These are phyloP conservation scores for Danio jaintianensis DNA, from an alignment of 2,797 vertebrate genomes.

Conservation along the genomic window DNA sequence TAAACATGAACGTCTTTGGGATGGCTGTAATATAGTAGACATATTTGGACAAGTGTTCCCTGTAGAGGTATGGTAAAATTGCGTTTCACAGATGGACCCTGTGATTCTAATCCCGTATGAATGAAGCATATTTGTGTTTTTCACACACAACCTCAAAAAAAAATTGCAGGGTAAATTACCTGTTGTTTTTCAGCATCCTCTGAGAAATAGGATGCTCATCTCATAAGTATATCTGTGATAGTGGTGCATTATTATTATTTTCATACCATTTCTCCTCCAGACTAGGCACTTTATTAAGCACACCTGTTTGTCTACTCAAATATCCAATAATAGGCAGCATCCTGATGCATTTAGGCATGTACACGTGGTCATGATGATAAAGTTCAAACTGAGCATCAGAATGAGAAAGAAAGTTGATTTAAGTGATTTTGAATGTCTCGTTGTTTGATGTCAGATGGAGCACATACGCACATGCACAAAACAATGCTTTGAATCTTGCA, in stretches of 20 bases:
- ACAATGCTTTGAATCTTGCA: too few relatives aligned
- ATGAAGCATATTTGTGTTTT: background rate
- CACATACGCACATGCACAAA: too few relatives aligned
- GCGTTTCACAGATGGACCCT: background rate
- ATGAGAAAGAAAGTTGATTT: too few relatives aligned
- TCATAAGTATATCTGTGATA: background rate
- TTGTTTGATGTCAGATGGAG: too few relatives aligned
- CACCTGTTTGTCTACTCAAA: too few relatives aligned
- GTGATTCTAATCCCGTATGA: background rate
- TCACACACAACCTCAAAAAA: background rate
- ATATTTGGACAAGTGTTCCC: background rate
- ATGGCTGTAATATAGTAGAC: background rate
- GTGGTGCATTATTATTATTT: background rate
- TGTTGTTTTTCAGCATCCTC: background rate
- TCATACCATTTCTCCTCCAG: background rate
- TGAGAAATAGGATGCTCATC: background rate
- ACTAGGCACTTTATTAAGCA: too few relatives aligned
- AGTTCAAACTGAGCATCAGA: too few relatives aligned
- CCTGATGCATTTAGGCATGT: too few relatives aligned
- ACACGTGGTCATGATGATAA: too few relatives aligned
- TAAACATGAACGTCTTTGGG: slow-evolving; percentile 1
- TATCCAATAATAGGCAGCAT: too few relatives aligned
- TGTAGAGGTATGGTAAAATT: background rate
- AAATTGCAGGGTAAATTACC: background rate
- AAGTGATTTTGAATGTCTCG: too few relatives aligned